phyloP scores from a whole-genome alignment of 2,888 invertebrate species.

The Ptilodon capucinus region DNA sequence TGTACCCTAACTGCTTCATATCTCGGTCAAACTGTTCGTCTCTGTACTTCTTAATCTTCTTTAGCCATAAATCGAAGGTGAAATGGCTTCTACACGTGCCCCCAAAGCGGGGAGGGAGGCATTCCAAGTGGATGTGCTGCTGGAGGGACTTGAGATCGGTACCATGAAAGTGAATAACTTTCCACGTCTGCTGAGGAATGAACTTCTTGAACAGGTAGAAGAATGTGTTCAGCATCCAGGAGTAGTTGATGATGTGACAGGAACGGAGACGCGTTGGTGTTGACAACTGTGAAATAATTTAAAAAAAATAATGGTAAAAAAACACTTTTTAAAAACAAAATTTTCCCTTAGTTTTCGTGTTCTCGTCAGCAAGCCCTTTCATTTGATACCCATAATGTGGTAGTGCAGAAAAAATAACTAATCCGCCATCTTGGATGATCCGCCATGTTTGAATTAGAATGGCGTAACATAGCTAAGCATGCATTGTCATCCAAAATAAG shows the following conservation, averaged over 20 bases:
- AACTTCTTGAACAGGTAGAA: slow-evolving; percentile 90
- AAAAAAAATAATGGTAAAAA: no score
- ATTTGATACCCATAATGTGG: no score
- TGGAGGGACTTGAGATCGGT: slow-evolving; percentile 66
- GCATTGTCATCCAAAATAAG: no score
- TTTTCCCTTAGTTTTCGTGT: no score
- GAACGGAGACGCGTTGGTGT: slow-evolving; percentile 85
- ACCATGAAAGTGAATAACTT: slow-evolving; percentile 70
- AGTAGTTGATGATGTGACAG: slow-evolving; percentile 90
- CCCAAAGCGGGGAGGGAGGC: slow-evolving; percentile 60
- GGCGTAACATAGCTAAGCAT: no score
- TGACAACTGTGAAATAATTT: slow-evolving; percentile 75
- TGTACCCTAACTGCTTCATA: slow-evolving; percentile 84
- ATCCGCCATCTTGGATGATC: no score
- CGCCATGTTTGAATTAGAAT: no score
- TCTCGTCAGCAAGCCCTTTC: no score
- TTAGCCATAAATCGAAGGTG: slow-evolving; percentile 82
- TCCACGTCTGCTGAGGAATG: slow-evolving; percentile 84
- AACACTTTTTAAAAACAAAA: no score
- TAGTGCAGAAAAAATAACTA: no score
- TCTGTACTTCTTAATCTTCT: slow-evolving; percentile 76
- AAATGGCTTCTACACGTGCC: slow-evolving; percentile 81
- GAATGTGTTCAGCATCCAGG: slow-evolving; percentile 90
- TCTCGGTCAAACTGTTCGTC: slow-evolving; percentile 82
- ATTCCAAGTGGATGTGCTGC: slow-evolving; percentile 52